Evolutionary conservation across 1,140 invertebrate genomes (phyloP), one percentile per base, ranked within the genome.

Genomic region (Apis laboriosa): DNA sequence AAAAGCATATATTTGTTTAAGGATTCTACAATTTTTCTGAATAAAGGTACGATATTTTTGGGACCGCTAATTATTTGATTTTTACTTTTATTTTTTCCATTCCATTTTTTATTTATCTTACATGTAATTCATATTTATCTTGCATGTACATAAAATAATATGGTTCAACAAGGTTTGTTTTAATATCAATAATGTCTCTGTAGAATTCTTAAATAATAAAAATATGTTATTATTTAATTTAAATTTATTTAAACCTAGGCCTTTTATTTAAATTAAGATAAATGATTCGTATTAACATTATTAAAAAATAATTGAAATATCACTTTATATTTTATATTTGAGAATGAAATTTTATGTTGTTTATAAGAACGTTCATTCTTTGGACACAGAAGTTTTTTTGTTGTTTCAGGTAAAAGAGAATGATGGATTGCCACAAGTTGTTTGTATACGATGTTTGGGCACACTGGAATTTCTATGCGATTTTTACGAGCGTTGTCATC

Each of bases 21-120:
- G 64, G 66, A 91, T 91, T 91, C 89, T 83, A 90, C 55, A 55
- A 85, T 85, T 89, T 67, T 88, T 85, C 80, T 87, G 73, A 92
- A 92, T 92, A 92, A 92, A 92, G 84, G 58, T 90, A 90, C 79
- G 78, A 91, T 92, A 92, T 92, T 92, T 92, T 92, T 91, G 77
- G 77, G 86, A 88, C 55, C 51, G 51, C 66, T 63, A 66, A 72
- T 77, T 77, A 28, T 34, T 71, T 85, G 24, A 77, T 79, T 66
- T 12, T 79, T 13, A 51, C 9, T 49, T 17, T 71, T 15, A 53
- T 77, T 24, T 53, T 13, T 49, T 24, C 51, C 70, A 72, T 72
- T 28, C n/a, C n/a, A n/a, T 13, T 71, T 11, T 9, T 80, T 58
- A 28, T 28, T 51, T 58, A 55, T 60, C 24, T 61, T 74, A 49